Percentiles rank a stretch among this genome's conserved stretches.
Evolutionary conservation across 2,113 vertebrate genomes (phyloP).

Genomic region (Lamprologus lemairii): DNA sequence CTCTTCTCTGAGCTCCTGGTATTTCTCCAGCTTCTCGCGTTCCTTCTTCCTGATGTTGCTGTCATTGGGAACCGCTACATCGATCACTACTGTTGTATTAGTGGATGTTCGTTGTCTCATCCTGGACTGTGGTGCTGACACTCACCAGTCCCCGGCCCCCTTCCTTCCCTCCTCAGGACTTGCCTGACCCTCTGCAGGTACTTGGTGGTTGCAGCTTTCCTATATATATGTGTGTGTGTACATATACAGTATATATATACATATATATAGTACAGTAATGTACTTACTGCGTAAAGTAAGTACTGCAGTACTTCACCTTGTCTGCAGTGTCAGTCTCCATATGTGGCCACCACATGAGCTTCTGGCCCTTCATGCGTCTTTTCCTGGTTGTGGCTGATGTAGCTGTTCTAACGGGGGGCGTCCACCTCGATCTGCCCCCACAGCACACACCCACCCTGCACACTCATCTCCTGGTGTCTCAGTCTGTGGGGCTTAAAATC

Average conservation of each 20-base stretch:
- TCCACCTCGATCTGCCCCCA: accelerated
- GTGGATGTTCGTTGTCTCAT: accelerated
- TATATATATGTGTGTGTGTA: accelerated
- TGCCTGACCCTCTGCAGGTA: neutral
- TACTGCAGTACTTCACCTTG: neutral
- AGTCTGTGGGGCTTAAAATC: accelerated
- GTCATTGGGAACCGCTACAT: too few relatives aligned
- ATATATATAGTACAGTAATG: neutral
- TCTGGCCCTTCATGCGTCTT: neutral
- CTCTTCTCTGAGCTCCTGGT: too few relatives aligned
- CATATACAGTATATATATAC: neutral
- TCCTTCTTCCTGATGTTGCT: too few relatives aligned
- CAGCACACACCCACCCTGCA: neutral
- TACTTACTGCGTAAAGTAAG: neutral
- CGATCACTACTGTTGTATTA: too few relatives aligned
- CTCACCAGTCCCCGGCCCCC: neutral
- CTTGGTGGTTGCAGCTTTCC: neutral
- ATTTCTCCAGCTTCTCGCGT: too few relatives aligned
- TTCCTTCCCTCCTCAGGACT: neutral
- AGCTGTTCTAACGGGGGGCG: neutral
- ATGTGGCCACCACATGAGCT: neutral
- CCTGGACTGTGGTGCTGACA: neutral
- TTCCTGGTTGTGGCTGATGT: neutral
- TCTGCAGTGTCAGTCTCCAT: neutral
- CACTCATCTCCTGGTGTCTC: neutral